Percentiles rank a stretch among this genome's conserved stretches.
Conservation (phyloP, 2,888 invertebrate genomes). For the Invenusta paracnida region DNA sequence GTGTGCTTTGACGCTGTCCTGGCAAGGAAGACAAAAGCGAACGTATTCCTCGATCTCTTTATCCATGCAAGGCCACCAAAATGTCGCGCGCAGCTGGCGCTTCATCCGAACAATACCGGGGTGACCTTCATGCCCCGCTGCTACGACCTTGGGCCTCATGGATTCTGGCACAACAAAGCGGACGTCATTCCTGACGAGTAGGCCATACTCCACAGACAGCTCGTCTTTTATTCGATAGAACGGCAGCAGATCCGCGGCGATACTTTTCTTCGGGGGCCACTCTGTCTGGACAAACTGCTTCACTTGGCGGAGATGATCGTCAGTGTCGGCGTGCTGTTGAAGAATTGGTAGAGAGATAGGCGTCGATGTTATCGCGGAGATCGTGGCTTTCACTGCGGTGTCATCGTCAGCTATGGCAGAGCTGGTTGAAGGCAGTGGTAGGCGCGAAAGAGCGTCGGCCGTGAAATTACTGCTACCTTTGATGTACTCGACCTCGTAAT, state of each 20-base stretch:
- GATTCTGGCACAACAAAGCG: neutral
- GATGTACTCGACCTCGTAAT: neutral
- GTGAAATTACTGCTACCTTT: neutral
- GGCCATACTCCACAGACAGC: neutral
- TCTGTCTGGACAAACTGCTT: neutral
- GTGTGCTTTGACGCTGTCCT: conserved; percentile 16
- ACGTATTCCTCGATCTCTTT: conserved; percentile 26
- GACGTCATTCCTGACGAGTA: neutral
- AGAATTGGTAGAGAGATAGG: neutral
- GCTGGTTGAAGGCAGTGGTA: neutral
- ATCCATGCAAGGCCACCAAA: conserved; percentile 37
- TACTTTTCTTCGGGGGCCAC: conserved; percentile 7
- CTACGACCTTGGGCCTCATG: neutral
- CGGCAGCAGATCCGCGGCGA: neutral
- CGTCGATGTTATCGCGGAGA: neutral
- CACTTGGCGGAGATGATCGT: neutral
- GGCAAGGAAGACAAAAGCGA: neutral
- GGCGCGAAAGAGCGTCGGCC: conserved; percentile 5
- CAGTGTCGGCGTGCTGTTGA: neutral
- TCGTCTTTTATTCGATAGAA: neutral
- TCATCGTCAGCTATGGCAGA: neutral
- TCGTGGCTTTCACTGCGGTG: neutral
- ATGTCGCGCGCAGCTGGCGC: conserved; percentile 12
- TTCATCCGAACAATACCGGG: conserved; percentile 30
- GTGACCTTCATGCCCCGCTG: neutral